phyloP scores from a whole-genome alignment of 2,888 invertebrate species.

The Drosophila sordidula region DNA sequence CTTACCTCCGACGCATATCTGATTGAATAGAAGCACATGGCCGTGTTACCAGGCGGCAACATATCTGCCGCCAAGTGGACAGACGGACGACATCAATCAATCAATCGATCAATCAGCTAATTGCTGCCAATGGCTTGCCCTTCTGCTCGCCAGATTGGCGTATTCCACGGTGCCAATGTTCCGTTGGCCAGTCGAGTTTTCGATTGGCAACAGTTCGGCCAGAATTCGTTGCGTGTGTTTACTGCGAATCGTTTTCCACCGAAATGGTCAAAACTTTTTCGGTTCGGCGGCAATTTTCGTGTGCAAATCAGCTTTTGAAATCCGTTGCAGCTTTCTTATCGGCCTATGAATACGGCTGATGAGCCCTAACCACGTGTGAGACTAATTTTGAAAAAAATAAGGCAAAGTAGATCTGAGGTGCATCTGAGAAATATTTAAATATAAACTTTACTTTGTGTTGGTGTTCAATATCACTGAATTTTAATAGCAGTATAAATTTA shows the following conservation, averaged over 20 bases:
- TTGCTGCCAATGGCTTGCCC: neutral
- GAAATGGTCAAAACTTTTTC: slow-evolving; percentile 66
- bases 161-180: neutral
- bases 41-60: slow-evolving; percentile 11
- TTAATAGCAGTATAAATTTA: too few relatives aligned
- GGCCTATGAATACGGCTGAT: slow-evolving; percentile 65
- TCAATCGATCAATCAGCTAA: slow-evolving; percentile 47
- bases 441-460: too few relatives aligned
- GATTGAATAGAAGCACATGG: slow-evolving; percentile 1
- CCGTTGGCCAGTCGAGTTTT: slow-evolving; percentile 20
- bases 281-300: slow-evolving; percentile 29
- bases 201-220: slow-evolving; percentile 28
- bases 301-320: slow-evolving; percentile 25
- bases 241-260: slow-evolving; percentile 34
- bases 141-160: neutral
- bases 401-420: too few relatives aligned
- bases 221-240: slow-evolving; percentile 14
- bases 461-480: too few relatives aligned
- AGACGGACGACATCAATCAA: too few relatives aligned
- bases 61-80: neutral
- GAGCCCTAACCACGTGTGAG: neutral
- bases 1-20: too few relatives aligned
- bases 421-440: too few relatives aligned
- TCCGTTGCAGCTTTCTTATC: slow-evolving; percentile 16
- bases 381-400: too few relatives aligned